These are phyloP conservation scores for Montipora cactus DNA, from an alignment of 64 coral and sea anemone genomes.

Conservation along the genomic window DNA sequence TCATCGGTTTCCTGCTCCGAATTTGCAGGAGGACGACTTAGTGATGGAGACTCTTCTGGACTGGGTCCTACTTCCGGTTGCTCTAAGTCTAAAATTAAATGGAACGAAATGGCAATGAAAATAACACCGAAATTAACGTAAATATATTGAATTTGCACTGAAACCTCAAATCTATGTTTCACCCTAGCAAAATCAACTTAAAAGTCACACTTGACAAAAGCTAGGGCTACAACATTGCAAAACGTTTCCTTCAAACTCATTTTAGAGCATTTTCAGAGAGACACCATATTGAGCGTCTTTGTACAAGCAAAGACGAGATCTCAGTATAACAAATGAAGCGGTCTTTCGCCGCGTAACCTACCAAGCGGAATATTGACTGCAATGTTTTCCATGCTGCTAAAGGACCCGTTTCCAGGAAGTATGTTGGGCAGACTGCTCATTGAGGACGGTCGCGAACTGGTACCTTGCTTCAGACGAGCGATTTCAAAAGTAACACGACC, in stretches of 20 bases:
- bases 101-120: neutral
- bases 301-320: neutral
- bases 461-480: constrained; percentile 87
- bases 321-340: too few relatives aligned
- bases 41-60: constrained; percentile 33
- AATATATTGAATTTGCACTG: neutral
- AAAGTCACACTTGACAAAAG: neutral
- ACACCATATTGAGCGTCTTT: neutral
- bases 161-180: neutral
- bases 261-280: neutral
- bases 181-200: neutral
- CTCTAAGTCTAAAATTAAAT: neutral
- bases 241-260: neutral
- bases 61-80: neutral
- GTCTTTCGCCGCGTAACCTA: neutral
- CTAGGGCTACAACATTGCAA: neutral
- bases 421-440: constrained; percentile 86
- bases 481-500: constrained; percentile 82
- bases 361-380: constrained; percentile 24
- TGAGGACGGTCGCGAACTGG: constrained; percentile 84
- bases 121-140: neutral
- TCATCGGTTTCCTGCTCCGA: constrained; percentile 52
- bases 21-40: constrained; percentile 68
- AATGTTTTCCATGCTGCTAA: constrained; percentile 84
- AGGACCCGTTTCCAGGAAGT: constrained; percentile 53